Evolutionary conservation across 2,797 vertebrate genomes (phyloP), one percentile per base, ranked within the genome.

Genomic region (Oreochromis grahami): DNA sequence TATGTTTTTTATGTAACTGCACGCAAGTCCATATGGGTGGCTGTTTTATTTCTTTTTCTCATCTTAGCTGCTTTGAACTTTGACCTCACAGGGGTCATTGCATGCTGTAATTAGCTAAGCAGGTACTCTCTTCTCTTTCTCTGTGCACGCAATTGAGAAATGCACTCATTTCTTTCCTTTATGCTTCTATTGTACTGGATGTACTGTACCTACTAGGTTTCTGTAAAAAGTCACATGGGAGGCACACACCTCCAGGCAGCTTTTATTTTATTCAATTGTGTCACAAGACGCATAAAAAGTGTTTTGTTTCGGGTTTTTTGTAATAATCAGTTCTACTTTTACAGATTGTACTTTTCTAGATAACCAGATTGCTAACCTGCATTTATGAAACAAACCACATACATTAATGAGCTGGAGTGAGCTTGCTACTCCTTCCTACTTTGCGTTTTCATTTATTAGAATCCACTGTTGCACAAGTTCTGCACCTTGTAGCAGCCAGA

Each of bases 31-130:
- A 29, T 17, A 74, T 80, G 53, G 65, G 50, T 80, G 70, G 41
- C 79, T 80, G 77, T 48, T 60, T 17, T 78, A 24, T 38, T 63
- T 63, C 34, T 63, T 65, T 65, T 65, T 65, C 0, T 38, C 34
- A 65, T 89, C 60, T 58, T 34, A 38, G 55, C 48, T 9, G 19
- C 38, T 87, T 65, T 91, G 50, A 91, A 77, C 90, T 89, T 84
- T 92, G 85, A 91, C 87, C 82, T 76, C 1, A 7, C 41, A 4
- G 78, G 79, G 83, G 74, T 83, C 53, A 53, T 32, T 52, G 6
- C 79, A 58, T 60, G 68, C 72, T 65, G 41, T 83, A 79, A 80
- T 86, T 87, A 81, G 34, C 52, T 58, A 83, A 82, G 85, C 82
- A 19, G 4, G n/a, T 50, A 2, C n/a, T n/a, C n/a, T n/a, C n/a